Evolutionary conservation across 2,888 invertebrate genomes (phyloP), one percentile per base, ranked within the genome.

Genomic region (Machimus rusticus): DNA sequence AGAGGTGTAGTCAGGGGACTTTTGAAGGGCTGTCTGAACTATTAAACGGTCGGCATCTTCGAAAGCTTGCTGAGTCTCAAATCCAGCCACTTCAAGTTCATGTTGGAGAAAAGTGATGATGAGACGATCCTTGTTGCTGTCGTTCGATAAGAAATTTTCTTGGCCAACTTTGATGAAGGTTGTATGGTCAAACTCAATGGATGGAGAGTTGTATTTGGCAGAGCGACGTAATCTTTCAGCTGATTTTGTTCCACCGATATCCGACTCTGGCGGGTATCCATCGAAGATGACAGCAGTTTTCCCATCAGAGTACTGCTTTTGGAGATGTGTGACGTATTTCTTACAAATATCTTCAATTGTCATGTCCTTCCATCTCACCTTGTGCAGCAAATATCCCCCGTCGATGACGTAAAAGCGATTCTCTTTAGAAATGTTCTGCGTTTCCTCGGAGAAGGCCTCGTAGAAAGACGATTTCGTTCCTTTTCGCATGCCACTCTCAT

Each of bases 11-110:
- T 74, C 16, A 31, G 77, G 1, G 46, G 86, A 74, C 51, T 76
- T 0, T 77, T 76, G 14, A 43, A 86, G 4, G 77, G 86, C 86
- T 74, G 86, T 86, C 23, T 43, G 43, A 1, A 86, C 77, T 76
- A 86, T 86, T 34, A 86, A 77, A 76, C 43, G 76, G 46, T 86
- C 86, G 5, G 74, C 86, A 86, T 76, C 86, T 51, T 86, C 86
- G 23, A 76, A 74, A 76, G 37, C 86, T 86, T 86, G 86, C 51
- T 86, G 28, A 76, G 76, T 46, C 8, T 76, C 86, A 86, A 86
- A 19, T 1, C 51, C 77, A 76, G 46, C 43, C 77, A 14, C 12
- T 74, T 86, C 28, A 19, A 86, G 23, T 86, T 86, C 1, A 5
- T 19, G 23, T 77, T 5, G 16, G 1, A 86, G 4, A 74, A 86